These are phyloP conservation scores for Acronicta psi DNA, from an alignment of 2,888 invertebrate species.

Conservation along the genomic window DNA sequence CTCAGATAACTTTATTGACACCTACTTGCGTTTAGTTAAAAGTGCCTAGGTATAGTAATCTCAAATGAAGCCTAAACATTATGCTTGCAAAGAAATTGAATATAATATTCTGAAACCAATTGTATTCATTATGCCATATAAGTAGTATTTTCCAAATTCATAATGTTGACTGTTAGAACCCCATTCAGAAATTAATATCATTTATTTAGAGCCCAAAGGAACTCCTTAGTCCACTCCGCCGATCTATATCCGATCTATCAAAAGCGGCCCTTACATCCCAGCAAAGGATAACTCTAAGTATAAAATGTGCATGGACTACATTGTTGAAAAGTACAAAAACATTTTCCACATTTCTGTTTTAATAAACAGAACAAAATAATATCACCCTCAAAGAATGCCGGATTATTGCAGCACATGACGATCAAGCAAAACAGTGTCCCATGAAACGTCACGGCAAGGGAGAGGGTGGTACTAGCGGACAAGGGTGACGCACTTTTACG, in stretches of 20 bases:
- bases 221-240: too few relatives aligned
- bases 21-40: constrained; percentile 28
- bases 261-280: not conserved
- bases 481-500: constrained; percentile 84
- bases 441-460: constrained; percentile 55
- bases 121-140: too few relatives aligned
- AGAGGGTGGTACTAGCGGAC: constrained; percentile 73
- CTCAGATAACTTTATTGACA: constrained; percentile 13
- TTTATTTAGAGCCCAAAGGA: too few relatives aligned
- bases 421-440: constrained; percentile 54
- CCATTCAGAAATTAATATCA: too few relatives aligned
- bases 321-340: constrained; percentile 8
- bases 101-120: too few relatives aligned
- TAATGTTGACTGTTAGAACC: too few relatives aligned
- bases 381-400: constrained; percentile 43
- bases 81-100: too few relatives aligned
- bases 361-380: constrained; percentile 46
- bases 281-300: not conserved
- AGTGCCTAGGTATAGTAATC: not conserved
- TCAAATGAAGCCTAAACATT: too few relatives aligned
- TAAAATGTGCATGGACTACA: too few relatives aligned
- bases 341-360: constrained; percentile 33
- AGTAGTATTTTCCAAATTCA: too few relatives aligned
- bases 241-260: too few relatives aligned
- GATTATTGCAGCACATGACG: constrained; percentile 55